phyloP scores from a whole-genome alignment of 2,888 invertebrate genomes.

The Plemyria rubiginata region DNA sequence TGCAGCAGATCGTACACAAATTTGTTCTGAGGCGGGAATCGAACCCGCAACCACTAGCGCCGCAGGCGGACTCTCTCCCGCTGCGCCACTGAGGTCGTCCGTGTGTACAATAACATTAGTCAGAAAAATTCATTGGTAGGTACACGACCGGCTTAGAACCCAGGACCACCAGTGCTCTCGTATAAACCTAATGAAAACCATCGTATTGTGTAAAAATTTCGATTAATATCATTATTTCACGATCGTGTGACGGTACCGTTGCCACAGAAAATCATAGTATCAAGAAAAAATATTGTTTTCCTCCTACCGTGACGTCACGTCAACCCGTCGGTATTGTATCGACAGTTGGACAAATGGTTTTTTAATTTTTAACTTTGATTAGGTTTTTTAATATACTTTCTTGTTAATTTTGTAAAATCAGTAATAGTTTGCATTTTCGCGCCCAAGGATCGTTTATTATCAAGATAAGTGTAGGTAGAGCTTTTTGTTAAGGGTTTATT shows the following conservation, averaged over 20 bases:
- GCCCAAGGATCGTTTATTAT: not conserved
- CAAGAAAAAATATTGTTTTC: not conserved
- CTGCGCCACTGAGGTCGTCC: too few relatives aligned
- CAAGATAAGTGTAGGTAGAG: not conserved
- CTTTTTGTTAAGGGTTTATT: not conserved
- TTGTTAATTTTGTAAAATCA: not conserved
- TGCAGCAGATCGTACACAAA: too few relatives aligned
- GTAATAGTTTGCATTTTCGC: not conserved
- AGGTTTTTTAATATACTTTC: not conserved
- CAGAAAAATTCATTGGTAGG: too few relatives aligned
- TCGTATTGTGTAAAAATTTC: too few relatives aligned
- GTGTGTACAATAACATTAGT: too few relatives aligned
- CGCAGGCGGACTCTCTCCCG: too few relatives aligned
- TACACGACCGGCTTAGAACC: too few relatives aligned
- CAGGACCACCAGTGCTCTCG: too few relatives aligned
- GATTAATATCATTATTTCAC: not conserved
- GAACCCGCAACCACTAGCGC: too few relatives aligned
- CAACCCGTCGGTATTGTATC: not conserved
- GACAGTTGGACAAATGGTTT: not conserved
- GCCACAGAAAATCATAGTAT: not conserved
- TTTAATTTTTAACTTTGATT: not conserved
- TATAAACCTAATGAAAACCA: too few relatives aligned
- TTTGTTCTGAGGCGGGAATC: too few relatives aligned
- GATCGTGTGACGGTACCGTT: not conserved
- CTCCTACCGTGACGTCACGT: not conserved